Base-by-base conservation (phyloP, 2,113 vertebrate genomes). In the Rana temporaria region DNA sequence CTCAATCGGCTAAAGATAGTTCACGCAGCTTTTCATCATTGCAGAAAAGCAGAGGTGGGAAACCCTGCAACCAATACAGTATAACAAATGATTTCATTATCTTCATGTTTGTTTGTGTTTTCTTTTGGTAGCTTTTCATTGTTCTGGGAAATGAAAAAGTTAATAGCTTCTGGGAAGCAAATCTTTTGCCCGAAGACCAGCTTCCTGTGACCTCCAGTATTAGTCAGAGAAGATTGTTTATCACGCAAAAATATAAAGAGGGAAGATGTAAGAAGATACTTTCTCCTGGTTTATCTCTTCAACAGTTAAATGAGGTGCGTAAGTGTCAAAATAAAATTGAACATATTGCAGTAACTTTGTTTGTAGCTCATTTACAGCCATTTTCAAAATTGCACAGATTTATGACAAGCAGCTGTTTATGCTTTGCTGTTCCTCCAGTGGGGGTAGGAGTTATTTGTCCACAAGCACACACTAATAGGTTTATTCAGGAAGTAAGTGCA, bases 141-240 rank as follows among this genome's bases (percentile, higher is more conserved):
- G 86, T 94, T 62, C 95, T 98, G 87, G 98, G 98, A 82, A 99
- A 99, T 91, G 93, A 94, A 88, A 95, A 94, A 30, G 94, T 95
- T 68, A 99, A 99, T 90, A 92, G 90, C 81, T 98, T 99, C 90
- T 99, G 98, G 98, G 95, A 94, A 59, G 95, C 96, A 82, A 96
- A 94, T 86, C 95, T 99, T 78, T 91, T 93, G 73, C 85, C 90
- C 74, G 95, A 95, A 80, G 96, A 98, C 85, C 92, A 94, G 67
- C 87, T 99, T 81, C 88, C 90, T 62, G 82, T 90, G 80, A 92
- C 94, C 66, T 92, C 94, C 0, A 90, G 93, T 4, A 86, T 89
- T 0, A 95, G 97, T 89, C 94, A 93, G 89, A 95, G 97, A 0
- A 92, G 95, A 87, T 88, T 84, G 0, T 98, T 98, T 86, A 91